Evolutionary conservation across 2,888 invertebrate species (phyloP).

Genomic region (Mesorhabditis spiculigera): DNA sequence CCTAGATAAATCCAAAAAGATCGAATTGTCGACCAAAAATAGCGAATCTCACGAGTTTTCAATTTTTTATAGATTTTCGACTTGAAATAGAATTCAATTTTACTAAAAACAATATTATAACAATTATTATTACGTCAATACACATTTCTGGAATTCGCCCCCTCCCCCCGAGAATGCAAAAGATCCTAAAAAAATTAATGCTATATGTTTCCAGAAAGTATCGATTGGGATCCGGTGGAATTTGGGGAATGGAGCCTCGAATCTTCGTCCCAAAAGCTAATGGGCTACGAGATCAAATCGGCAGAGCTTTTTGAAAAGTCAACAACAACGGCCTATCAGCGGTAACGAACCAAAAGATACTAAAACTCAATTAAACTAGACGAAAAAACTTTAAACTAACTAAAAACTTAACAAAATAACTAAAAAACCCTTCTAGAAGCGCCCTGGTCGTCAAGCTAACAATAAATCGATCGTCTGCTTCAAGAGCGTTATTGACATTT

Average conservation of each 20-base stretch:
- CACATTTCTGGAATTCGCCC: too few species aligned
- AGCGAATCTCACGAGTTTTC: too few species aligned
- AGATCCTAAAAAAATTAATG: too few species aligned
- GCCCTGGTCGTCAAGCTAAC: neutral
- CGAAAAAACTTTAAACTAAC: neutral
- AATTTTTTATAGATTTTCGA: too few species aligned
- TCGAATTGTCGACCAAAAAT: too few species aligned
- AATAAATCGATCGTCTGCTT: neutral
- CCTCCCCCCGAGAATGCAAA: too few species aligned
- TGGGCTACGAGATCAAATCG: neutral
- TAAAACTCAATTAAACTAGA: neutral
- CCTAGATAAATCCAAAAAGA: too few species aligned
- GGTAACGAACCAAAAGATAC: neutral
- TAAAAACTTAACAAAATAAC: neutral
- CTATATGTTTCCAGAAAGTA: neutral
- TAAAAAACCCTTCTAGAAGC: neutral
- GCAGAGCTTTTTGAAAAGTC: neutral
- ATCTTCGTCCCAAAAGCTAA: neutral
- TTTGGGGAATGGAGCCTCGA: neutral
- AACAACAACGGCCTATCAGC: neutral
- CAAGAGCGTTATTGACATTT: neutral
- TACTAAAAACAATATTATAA: too few species aligned
- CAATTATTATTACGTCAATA: too few species aligned
- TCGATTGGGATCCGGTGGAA: neutral
- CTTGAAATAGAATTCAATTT: too few species aligned